phyloP scores from a whole-genome alignment of 2,888 invertebrate genomes.

The Heliconius cydno region DNA sequence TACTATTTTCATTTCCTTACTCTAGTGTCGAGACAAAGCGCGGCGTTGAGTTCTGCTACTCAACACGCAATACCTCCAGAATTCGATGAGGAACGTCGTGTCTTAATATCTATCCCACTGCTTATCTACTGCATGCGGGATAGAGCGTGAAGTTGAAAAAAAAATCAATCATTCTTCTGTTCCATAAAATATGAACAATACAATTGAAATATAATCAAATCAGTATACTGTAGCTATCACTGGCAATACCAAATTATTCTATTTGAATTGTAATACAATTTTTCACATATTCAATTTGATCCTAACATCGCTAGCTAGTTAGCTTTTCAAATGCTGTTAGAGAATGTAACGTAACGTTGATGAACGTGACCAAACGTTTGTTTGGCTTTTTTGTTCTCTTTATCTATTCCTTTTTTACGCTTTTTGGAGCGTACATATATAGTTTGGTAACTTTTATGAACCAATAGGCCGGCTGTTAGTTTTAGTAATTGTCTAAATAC shows the following conservation, averaged over 20 bases:
- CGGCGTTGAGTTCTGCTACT: no score
- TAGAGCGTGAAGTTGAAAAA: neutral
- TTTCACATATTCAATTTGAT: slow-evolving; percentile 19
- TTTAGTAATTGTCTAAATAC: neutral
- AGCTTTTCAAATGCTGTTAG: slow-evolving; percentile 29
- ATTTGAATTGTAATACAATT: neutral
- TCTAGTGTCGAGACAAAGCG: no score
- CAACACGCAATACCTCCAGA: no score
- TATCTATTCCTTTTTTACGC: neutral
- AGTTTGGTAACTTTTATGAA: slow-evolving; percentile 4
- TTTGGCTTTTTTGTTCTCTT: slow-evolving; percentile 13
- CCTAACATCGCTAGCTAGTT: slow-evolving; percentile 22
- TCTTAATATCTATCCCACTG: no score
- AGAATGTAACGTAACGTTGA: slow-evolving; percentile 35
- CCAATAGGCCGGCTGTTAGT: neutral
- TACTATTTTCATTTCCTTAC: no score
- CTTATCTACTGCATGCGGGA: neutral
- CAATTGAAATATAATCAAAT: neutral
- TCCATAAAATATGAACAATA: neutral
- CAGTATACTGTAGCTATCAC: neutral
- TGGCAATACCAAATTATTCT: neutral
- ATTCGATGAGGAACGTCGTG: no score
- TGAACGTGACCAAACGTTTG: slow-evolving; percentile 38
- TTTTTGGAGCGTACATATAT: neutral
- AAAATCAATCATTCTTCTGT: neutral